Evolutionary conservation across 2,797 vertebrate species (phyloP), one percentile per base, ranked within the genome.

Genomic region (Sphaeramia orbicularis): DNA sequence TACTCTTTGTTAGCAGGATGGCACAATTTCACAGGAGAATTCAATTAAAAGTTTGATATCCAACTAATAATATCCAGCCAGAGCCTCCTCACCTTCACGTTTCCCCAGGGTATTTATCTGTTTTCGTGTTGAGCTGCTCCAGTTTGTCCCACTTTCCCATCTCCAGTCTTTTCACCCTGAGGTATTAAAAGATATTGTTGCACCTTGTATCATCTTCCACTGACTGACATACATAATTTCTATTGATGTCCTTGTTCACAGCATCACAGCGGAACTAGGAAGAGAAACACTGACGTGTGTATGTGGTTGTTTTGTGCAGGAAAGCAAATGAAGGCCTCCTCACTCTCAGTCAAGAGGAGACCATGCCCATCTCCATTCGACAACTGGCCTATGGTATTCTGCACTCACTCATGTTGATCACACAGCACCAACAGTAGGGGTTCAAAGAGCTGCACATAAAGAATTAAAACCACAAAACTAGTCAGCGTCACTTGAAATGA

Each of bases 281-380:
- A 30, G 21, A 36, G 1, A 47, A 45, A 8, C 1, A 2, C 16
- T 58, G 27, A 36, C 4, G 9, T 51, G 49, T 41, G 19, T 19
- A 2, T 41, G 3, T 67, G 10, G 58, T 4, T 67, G 6, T 8
- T 66, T 71, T 41, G 66, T 88, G 59, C 86, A 96, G 95, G 89
- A 96, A 94, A 90, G 95, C 95, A 1, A 96, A 91, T 77, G 93
- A 95, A 83, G 96, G 94, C 65, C 91, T 96, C 54, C 92, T 95
- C 73, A 64, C 79, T 32, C 89, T 96, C 78, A 96, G 92, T 54
- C 94, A 95, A 71, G 95, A 95, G 71, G 95, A 96, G 69, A 91
- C 92, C 18, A 93, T 94, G 85, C 94, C 94, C 0, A 94, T 95
- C 83, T 96, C 95, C 53, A 92, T 95, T 60, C 85, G 92, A 10